phyloP scores from a whole-genome alignment of 2,888 invertebrate genomes.

The Eupithecia vulgata region DNA sequence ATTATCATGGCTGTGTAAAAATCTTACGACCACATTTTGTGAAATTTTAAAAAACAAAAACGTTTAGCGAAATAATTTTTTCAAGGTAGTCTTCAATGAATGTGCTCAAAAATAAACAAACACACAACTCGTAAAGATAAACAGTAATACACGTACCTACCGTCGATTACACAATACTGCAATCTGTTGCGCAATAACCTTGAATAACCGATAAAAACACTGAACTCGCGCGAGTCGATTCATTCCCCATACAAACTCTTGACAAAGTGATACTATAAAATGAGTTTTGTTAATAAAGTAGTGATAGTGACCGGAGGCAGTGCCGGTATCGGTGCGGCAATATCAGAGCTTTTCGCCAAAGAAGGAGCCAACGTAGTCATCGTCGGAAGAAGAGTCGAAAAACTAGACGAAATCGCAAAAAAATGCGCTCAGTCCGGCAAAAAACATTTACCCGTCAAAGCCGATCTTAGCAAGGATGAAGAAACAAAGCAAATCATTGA shows the following conservation, averaged over 20 bases:
- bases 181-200: not conserved
- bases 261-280: not conserved
- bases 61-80: not conserved
- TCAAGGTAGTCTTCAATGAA: not conserved
- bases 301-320: slow-evolving; percentile 79
- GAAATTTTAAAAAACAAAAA: not conserved
- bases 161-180: not conserved
- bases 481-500: slow-evolving; percentile 49
- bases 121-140: not conserved
- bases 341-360: slow-evolving; percentile 84
- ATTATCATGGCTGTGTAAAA: not conserved
- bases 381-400: slow-evolving; percentile 52
- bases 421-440: slow-evolving; percentile 45
- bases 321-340: slow-evolving; percentile 87
- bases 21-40: not conserved
- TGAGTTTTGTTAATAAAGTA: slow-evolving; percentile 60
- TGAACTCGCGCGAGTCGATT: not conserved
- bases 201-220: not conserved
- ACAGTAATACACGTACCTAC: too few relatives aligned
- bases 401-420: slow-evolving; percentile 46
- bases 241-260: not conserved
- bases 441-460: slow-evolving; percentile 48
- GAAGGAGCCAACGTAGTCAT: slow-evolving; percentile 54
- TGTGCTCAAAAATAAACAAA: not conserved
- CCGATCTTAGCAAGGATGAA: slow-evolving; percentile 54